Conservation (phyloP, 2,888 invertebrate species). For the Agonopterix arenella region DNA sequence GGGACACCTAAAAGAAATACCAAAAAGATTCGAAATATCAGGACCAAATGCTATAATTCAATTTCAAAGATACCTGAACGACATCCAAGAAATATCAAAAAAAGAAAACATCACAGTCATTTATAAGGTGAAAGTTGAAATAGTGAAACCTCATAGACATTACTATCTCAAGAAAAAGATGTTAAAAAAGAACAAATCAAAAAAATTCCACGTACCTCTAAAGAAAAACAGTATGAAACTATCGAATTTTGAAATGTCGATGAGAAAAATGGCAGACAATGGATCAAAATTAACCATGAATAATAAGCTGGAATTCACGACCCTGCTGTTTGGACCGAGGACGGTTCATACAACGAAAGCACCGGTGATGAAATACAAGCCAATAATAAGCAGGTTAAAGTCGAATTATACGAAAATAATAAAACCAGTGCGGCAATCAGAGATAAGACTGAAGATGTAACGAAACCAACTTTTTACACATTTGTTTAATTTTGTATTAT, state of each 20-base stretch:
- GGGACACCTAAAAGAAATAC: conserved; percentile 36
- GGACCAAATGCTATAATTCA: conserved; percentile 30
- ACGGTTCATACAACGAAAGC: conserved; percentile 29
- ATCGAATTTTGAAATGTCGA: conserved; percentile 51
- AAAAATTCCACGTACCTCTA: conserved; percentile 57
- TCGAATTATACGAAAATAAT: conserved; percentile 48
- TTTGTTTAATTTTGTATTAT: too few relatives aligned
- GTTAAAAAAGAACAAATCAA: conserved; percentile 32
- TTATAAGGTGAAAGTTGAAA: conserved; percentile 50
- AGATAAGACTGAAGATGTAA: neutral
- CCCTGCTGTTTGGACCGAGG: conserved; percentile 18
- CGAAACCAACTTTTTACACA: neutral
- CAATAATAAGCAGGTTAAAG: conserved; percentile 36
- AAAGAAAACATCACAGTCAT: conserved; percentile 38
- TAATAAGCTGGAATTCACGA: conserved; percentile 16
- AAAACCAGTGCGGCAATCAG: conserved; percentile 39
- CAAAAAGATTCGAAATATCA: conserved; percentile 42
- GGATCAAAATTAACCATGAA: neutral
- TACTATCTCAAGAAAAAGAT: conserved; percentile 17
- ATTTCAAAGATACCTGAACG: conserved; percentile 40
- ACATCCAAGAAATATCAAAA: conserved; percentile 40
- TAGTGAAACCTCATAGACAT: conserved; percentile 18
- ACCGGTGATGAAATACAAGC: conserved; percentile 48
- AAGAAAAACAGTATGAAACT: conserved; percentile 62
- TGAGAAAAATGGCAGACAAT: conserved; percentile 43